These are phyloP conservation scores for Plutomurus gul DNA, from an alignment of 1,140 invertebrate genomes.

Conservation along the genomic window DNA sequence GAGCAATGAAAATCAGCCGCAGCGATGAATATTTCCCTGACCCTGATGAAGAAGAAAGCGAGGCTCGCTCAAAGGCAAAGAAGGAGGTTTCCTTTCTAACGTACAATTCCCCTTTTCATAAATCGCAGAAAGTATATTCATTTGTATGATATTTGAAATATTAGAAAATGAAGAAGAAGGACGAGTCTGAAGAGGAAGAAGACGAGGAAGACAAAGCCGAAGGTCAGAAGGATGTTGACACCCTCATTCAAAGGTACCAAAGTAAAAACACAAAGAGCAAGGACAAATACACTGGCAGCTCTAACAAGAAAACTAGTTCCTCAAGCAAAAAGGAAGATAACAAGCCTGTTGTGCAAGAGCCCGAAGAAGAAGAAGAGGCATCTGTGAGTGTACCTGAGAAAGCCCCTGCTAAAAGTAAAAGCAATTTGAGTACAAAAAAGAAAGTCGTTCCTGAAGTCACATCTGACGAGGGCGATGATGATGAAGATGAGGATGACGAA, in stretches of 20 bases:
- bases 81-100: background rate
- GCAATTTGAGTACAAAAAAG: background rate
- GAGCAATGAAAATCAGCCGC: slow-evolving; percentile 29
- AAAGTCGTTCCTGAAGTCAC: background rate
- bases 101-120: background rate
- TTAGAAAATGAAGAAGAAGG: slow-evolving; percentile 43
- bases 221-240: slow-evolving; percentile 46
- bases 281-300: slow-evolving; percentile 34
- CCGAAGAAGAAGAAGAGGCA: slow-evolving; percentile 30
- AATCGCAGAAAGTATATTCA: background rate
- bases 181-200: slow-evolving; percentile 47
- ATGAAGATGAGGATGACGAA: slow-evolving; percentile 48
- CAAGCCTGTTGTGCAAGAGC: background rate
- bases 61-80: background rate
- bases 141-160: background rate
- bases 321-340: slow-evolving; percentile 7
- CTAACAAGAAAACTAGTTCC: slow-evolving; percentile 14
- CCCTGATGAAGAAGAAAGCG: slow-evolving; percentile 35
- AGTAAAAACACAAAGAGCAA: slow-evolving; percentile 47
- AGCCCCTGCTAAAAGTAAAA: background rate
- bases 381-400: background rate
- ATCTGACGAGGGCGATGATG: slow-evolving; percentile 43
- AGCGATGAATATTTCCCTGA: slow-evolving; percentile 49
- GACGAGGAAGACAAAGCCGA: slow-evolving; percentile 43
- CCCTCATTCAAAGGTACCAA: slow-evolving; percentile 47